phyloP scores from a whole-genome alignment of 2,888 invertebrate genomes.

The Buathra laborator region DNA sequence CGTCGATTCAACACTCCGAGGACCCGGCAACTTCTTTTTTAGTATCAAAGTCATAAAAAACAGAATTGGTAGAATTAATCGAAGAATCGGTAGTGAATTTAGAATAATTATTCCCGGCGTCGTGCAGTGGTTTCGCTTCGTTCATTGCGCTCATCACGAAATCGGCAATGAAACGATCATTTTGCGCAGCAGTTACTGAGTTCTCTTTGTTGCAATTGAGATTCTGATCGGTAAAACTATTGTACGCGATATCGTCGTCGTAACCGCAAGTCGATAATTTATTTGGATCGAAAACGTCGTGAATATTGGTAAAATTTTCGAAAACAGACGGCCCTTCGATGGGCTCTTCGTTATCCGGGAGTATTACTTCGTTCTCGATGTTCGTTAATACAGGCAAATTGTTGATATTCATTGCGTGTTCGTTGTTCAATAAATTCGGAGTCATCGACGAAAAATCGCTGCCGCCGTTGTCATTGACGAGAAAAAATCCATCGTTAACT shows the following conservation, averaged over 20 bases:
- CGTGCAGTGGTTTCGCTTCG: conserved; percentile 24
- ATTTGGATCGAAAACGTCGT: conserved; percentile 6
- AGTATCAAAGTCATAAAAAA: conserved; percentile 9
- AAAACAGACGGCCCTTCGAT: neutral
- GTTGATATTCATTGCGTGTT: neutral
- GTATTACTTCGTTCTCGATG: neutral
- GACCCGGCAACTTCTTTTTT: neutral
- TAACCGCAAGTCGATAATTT: neutral
- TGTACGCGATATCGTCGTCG: conserved; percentile 52
- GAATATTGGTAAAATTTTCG: conserved; percentile 2
- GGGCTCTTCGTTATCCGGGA: neutral
- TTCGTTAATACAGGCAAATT: neutral
- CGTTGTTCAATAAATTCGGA: neutral
- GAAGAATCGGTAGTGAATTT: neutral
- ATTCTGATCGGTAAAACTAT: conserved; percentile 13
- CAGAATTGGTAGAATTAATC: neutral
- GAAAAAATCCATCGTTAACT: neutral
- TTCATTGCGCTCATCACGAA: conserved; percentile 7
- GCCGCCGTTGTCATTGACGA: neutral
- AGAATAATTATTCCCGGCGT: conserved; percentile 6
- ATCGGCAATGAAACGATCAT: neutral
- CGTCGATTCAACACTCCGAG: conserved; percentile 12
- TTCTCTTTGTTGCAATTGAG: conserved; percentile 9
- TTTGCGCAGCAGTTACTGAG: neutral
- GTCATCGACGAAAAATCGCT: neutral